These are phyloP conservation scores for Nomada goodeniana DNA, from an alignment of 2,888 invertebrate genomes.

Conservation along the genomic window DNA sequence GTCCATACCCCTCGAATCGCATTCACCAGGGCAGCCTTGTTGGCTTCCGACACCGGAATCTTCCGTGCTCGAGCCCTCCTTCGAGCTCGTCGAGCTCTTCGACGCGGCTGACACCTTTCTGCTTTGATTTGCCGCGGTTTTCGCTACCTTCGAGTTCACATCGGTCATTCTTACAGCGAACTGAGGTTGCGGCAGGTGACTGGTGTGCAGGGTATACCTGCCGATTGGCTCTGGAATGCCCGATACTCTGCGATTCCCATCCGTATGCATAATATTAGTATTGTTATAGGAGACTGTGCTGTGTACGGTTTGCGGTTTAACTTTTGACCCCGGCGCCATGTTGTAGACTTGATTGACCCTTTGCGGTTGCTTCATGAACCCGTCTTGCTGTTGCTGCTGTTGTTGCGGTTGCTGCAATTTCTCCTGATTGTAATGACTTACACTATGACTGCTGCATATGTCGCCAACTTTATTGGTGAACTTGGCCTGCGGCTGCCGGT, in stretches of 20 bases:
- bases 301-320: conserved; percentile 84
- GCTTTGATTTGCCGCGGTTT: conserved; percentile 90
- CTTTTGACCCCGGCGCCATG: conserved; percentile 83
- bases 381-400: conserved; percentile 66
- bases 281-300: conserved; percentile 53
- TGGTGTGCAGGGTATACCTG: conserved; percentile 89
- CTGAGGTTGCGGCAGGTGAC: conserved; percentile 91
- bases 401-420: conserved; percentile 76
- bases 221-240: conserved; percentile 81
- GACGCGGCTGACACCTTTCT: conserved; percentile 86
- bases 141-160: conserved; percentile 89
- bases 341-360: conserved; percentile 74
- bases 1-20: conserved; percentile 78
- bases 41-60: conserved; percentile 88
- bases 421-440: conserved; percentile 85
- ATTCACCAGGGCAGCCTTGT: conserved; percentile 78
- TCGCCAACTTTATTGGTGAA: conserved; percentile 90
- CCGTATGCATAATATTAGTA: conserved; percentile 52
- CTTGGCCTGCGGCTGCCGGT: conserved; percentile 88
- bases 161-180: conserved; percentile 87
- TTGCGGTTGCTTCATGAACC: conserved; percentile 66
- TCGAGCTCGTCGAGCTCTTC: conserved; percentile 86
- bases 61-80: conserved; percentile 88
- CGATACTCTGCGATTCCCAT: conserved; percentile 66
- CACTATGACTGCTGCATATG: conserved; percentile 85